Conservation (phyloP, 2,888 invertebrate genomes). For the Villa cingulata region DNA sequence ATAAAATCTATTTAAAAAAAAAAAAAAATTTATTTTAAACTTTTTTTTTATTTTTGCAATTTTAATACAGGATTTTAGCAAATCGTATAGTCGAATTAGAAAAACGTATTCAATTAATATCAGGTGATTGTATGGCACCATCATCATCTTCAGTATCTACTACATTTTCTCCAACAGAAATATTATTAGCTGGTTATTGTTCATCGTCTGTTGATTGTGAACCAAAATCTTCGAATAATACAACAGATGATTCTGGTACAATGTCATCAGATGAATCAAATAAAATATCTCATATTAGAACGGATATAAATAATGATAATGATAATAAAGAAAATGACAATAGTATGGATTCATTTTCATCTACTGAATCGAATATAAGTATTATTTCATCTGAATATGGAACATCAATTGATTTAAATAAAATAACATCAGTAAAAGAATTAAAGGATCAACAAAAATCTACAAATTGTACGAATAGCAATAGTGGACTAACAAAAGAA, state of each 20-base stretch:
- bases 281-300: slow-evolving; percentile 13
- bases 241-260: slow-evolving; percentile 30
- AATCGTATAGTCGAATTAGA: slow-evolving; percentile 70
- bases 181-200: slow-evolving; percentile 49
- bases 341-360: slow-evolving; percentile 25
- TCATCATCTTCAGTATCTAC: slow-evolving; percentile 11
- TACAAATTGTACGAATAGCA: neutral
- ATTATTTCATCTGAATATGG: slow-evolving; percentile 32
- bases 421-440: slow-evolving; percentile 16
- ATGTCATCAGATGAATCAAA: slow-evolving; percentile 26
- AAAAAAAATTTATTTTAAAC: neutral
- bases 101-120: slow-evolving; percentile 51
- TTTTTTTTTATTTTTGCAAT: neutral
- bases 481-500: slow-evolving; percentile 26
- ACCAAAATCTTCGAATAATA: slow-evolving; percentile 31
- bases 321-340: slow-evolving; percentile 21
- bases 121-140: slow-evolving; percentile 39
- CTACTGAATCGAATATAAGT: slow-evolving; percentile 28
- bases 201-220: slow-evolving; percentile 39
- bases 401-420: slow-evolving; percentile 18
- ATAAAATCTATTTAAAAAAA: neutral
- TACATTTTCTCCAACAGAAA: slow-evolving; percentile 40
- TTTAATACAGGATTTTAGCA: slow-evolving; percentile 54
- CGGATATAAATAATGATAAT: slow-evolving; percentile 1
- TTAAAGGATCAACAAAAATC: neutral